Conservation (phyloP, 2,113 vertebrate species). For the Oxyura jamaicensis region DNA sequence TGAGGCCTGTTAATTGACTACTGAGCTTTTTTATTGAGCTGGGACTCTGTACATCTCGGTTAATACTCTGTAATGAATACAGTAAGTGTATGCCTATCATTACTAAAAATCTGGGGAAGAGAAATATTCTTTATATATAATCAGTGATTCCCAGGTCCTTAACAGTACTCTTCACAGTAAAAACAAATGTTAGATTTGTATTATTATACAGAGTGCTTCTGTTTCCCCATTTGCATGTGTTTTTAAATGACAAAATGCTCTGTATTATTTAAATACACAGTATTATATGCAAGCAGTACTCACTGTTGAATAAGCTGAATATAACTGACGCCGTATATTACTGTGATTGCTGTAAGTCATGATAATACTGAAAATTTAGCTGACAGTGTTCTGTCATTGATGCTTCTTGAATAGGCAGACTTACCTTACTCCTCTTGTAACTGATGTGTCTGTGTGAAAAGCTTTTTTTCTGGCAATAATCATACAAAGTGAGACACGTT, state of each 20-base stretch:
- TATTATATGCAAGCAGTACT: not conserved
- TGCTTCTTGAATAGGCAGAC: not conserved
- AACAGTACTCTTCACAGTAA: not conserved
- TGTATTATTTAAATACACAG: not conserved
- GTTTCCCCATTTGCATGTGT: not conserved
- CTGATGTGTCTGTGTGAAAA: not conserved
- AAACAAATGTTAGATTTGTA: conserved; percentile 10
- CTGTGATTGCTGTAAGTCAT: not conserved
- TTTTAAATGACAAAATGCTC: not conserved
- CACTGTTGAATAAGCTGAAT: not conserved
- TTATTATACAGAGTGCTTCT: not conserved
- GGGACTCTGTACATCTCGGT: not conserved
- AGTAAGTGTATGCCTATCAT: conserved; percentile 1
- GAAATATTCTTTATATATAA: not conserved
- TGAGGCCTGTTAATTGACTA: not conserved
- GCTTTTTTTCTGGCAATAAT: not conserved
- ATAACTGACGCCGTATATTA: not conserved
- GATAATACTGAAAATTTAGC: not conserved
- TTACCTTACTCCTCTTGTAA: not conserved
- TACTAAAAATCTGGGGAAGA: conserved; percentile 27
- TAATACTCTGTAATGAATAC: not conserved
- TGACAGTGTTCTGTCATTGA: not conserved
- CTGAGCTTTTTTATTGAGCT: not conserved
- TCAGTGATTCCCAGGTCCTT: not conserved
- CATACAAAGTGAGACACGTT: not conserved